These are phyloP conservation scores for Venusia cambrica DNA, from an alignment of 2,888 invertebrate species.

Conservation along the genomic window DNA sequence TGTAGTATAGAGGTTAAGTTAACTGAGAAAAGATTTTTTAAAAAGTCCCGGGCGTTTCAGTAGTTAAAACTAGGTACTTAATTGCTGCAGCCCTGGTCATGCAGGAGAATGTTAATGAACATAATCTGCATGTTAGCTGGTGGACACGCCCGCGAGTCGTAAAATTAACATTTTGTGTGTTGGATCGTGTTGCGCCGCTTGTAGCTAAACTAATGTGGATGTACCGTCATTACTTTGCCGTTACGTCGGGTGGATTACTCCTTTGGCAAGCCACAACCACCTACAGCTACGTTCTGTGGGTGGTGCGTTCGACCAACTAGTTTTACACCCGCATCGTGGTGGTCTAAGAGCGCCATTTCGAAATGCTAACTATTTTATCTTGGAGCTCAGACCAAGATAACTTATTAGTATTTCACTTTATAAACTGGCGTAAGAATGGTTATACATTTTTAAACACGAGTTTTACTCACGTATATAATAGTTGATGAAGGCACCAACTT, in stretches of 20 bases:
- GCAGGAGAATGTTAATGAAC: conserved; percentile 45
- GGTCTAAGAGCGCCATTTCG: neutral
- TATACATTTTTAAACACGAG: too few species aligned
- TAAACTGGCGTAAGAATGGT: too few species aligned
- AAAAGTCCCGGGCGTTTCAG: too few species aligned
- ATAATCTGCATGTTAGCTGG: conserved; percentile 40
- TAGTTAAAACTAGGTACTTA: neutral
- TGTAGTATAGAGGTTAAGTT: too few species aligned
- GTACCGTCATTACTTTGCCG: conserved; percentile 10
- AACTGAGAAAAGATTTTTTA: too few species aligned
- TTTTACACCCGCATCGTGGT: conserved; percentile 6
- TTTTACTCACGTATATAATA: too few species aligned
- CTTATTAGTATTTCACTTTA: too few species aligned
- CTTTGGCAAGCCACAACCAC: conserved; percentile 6
- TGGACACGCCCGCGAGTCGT: conserved; percentile 32
- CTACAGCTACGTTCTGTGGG: conserved; percentile 7
- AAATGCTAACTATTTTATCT: conserved; percentile 5
- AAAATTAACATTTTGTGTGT: conserved; percentile 35
- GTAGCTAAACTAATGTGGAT: conserved; percentile 18
- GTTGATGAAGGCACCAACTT: too few species aligned
- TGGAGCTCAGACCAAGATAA: too few species aligned
- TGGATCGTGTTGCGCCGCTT: conserved; percentile 17
- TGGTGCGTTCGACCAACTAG: conserved; percentile 3
- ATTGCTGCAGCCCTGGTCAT: conserved; percentile 18
- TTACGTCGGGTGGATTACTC: conserved; percentile 14